Base-by-base conservation (phyloP, 2,797 vertebrate species). In the Hippocampus kuda region DNA sequence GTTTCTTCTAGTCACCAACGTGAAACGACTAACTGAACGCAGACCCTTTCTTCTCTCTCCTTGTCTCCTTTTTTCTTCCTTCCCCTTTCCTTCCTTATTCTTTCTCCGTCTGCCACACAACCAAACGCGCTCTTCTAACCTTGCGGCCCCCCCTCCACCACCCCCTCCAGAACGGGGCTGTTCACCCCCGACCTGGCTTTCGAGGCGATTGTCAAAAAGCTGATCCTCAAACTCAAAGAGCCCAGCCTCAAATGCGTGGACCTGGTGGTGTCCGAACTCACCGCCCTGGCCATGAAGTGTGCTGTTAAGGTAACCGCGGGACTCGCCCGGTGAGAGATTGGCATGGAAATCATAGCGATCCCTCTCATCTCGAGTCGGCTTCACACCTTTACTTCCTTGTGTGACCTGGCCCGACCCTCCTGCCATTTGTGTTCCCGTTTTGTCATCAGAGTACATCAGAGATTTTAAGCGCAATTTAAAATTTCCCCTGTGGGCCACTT, bases 131-230 rank as follows among this genome's bases (percentile, higher is more conserved):
- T 82, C 74, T 74, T 56, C 66, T 67, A 67, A 67, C 66, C 49
- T 75, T 74, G 76, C 68, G 69, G 49, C 77, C 76, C 75, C 75
- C 75, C 76, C 68, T 69, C 49, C 59, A n/a, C 68, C 77, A 75
- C 74, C 34, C 34, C 34, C 76, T 71, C 81, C 91, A 95, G 94
- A 93, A 94, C 92, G 81, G 94, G 94, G 88, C 92, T 95, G 85
- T 95, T 95, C 91, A 94, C 94, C 83, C 94, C 94, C 48, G 93
- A 94, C 91, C 87, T 95, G 92, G 94, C 94, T 75, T 95, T 95
- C 84, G 93, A 94, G 89, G 91, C 93, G 84, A 94, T 95, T 86
- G 93, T 94, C 91, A 95, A 94, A 95, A 95, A 94, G 87, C 94
- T 94, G 92, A 91, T 95, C 88, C 90, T 92, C 89, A 95, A 95